A percentile compares a stretch with the other conserved stretches of the same genome.
phyloP scores from a whole-genome alignment of 2,888 invertebrate species.

The Galerucella calmariensis region DNA sequence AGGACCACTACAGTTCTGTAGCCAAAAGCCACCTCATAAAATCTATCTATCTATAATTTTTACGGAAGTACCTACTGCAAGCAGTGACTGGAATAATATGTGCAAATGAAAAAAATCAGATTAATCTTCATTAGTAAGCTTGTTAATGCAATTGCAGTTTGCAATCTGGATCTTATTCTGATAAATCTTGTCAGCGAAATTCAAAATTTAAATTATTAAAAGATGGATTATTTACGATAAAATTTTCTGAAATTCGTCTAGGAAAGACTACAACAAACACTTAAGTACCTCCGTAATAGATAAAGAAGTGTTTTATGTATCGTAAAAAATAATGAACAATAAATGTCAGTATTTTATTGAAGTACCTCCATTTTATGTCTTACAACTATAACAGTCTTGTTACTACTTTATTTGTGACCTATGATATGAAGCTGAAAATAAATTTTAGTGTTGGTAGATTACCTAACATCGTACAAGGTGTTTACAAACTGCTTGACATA shows the following conservation, averaged over 20 bases:
- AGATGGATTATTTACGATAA: no score
- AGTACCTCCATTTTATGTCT: background rate
- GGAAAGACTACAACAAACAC: background rate
- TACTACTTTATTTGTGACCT: constrained; percentile 9
- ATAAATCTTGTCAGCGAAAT: no score
- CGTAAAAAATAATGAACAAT: constrained; percentile 13
- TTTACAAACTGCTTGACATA: background rate
- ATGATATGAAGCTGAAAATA: background rate
- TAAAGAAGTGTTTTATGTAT: constrained; percentile 7
- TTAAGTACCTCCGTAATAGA: background rate
- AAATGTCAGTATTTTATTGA: constrained; percentile 1
- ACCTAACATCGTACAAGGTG: background rate
- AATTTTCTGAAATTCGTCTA: background rate
- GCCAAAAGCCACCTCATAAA: no score
- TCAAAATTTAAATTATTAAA: no score
- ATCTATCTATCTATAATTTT: no score
- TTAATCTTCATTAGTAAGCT: no score
- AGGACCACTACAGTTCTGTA: no score
- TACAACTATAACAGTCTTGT: background rate
- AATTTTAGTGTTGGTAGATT: background rate
- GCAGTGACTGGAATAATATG: no score
- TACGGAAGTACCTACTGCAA: no score
- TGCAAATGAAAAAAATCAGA: no score
- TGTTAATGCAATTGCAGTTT: no score
- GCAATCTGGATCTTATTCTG: no score